Evolutionary conservation across 2,113 vertebrate genomes (phyloP).

Genomic region (Poecile atricapillus): DNA sequence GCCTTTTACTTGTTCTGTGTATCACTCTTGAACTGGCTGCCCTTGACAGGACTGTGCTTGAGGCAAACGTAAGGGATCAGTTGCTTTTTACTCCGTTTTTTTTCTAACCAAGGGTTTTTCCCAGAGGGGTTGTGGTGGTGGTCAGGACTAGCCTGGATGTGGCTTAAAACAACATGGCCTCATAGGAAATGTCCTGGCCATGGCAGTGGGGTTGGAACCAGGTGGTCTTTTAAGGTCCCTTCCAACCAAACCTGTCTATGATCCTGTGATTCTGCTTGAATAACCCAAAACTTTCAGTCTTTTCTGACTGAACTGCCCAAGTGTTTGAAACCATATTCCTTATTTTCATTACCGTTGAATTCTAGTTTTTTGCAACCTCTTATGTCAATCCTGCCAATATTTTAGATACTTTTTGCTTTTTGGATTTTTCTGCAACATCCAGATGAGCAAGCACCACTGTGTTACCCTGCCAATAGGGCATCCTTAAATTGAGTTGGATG

Average conservation of each 20-base stretch:
- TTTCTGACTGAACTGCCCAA: neutral
- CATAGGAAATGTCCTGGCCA: neutral
- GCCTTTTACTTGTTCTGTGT: neutral
- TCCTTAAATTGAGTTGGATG: neutral
- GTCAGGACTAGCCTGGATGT: neutral
- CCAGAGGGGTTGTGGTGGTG: neutral
- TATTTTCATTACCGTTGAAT: neutral
- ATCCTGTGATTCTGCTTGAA: neutral
- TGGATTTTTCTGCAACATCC: neutral
- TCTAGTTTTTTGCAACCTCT: neutral
- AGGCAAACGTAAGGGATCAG: neutral
- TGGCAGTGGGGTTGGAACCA: neutral
- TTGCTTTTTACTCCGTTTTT: neutral
- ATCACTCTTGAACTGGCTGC: neutral
- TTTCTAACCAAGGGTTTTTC: neutral
- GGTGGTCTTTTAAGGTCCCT: neutral
- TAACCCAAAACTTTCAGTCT: neutral
- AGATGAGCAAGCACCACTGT: neutral
- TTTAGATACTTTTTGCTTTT: neutral
- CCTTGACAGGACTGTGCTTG: neutral
- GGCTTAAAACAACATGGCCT: neutral
- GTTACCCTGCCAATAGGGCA: neutral
- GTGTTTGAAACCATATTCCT: neutral
- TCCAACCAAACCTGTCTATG: neutral
- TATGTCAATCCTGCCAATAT: neutral